Percentiles rank a stretch among this genome's conserved stretches.
Evolutionary conservation across 2,888 invertebrate genomes (phyloP).

Genomic region (Baronia brevicornis): DNA sequence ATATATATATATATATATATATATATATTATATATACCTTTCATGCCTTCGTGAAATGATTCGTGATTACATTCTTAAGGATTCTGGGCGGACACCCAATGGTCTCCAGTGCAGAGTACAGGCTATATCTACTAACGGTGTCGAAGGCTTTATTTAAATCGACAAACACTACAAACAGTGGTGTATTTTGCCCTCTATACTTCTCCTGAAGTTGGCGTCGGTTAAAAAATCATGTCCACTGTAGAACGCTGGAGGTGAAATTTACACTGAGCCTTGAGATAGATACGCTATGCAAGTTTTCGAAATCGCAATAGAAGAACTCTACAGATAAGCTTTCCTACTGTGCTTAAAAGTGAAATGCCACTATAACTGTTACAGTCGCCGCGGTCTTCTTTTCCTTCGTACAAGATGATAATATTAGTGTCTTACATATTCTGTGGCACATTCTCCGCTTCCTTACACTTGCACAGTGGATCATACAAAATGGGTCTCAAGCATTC

Average conservation of each 20-base stretch:
- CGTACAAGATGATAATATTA: conserved; percentile 3
- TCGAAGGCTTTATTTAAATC: conserved; percentile 13
- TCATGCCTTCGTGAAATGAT: too few species aligned
- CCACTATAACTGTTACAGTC: conserved; percentile 7
- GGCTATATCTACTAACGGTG: conserved; percentile 7
- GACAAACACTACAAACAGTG: conserved; percentile 12
- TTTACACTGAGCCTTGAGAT: conserved; percentile 17
- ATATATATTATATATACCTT: too few species aligned
- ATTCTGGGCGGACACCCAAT: too few species aligned
- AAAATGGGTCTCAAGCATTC: too few species aligned
- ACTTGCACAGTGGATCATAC: background rate
- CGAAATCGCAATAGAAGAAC: conserved; percentile 10
- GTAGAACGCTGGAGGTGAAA: conserved; percentile 16
- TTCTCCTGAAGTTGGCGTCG: conserved; percentile 17
- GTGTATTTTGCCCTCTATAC: conserved; percentile 14
- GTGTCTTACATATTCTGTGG: conserved; percentile 8
- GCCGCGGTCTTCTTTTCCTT: conserved; percentile 5
- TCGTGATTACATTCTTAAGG: too few species aligned
- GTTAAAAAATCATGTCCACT: conserved; percentile 16
- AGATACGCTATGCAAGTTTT: conserved; percentile 13
- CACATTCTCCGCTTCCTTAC: conserved; percentile 4
- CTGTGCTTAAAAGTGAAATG: conserved; percentile 12
- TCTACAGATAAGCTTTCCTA: conserved; percentile 8
- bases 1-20: too few species aligned
- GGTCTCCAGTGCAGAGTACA: too few species aligned